phyloP scores from a whole-genome alignment of 2,888 invertebrate species.

The Gnatocerus cornutus region DNA sequence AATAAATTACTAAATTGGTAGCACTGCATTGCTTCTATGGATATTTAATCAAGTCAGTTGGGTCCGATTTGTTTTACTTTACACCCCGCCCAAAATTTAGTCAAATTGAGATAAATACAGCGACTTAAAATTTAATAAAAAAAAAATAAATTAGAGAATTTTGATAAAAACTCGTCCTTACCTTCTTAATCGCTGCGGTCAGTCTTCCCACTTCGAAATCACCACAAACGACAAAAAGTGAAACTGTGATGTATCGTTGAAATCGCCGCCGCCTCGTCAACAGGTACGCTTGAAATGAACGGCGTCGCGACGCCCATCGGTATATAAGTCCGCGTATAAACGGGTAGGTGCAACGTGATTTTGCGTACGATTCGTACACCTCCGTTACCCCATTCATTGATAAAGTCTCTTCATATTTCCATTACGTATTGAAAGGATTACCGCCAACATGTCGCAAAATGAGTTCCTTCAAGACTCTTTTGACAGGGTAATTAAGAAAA shows the following conservation, averaged over 20 bases:
- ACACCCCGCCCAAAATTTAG: no score
- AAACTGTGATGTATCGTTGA: conserved; percentile 46
- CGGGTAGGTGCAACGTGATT: conserved; percentile 49
- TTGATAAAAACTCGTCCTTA: no score
- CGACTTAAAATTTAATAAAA: no score
- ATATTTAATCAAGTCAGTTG: not conserved
- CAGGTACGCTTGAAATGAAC: conserved; percentile 44
- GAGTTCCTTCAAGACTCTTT: not conserved
- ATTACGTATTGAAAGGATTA: conserved; percentile 35
- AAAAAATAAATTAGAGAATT: no score
- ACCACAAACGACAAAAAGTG: not conserved
- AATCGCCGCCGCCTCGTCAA: conserved; percentile 42
- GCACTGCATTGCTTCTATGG: not conserved
- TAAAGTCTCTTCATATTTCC: conserved; percentile 29
- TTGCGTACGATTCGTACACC: conserved; percentile 48
- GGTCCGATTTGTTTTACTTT: no score
- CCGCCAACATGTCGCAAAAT: conserved; percentile 20
- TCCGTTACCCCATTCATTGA: conserved; percentile 37
- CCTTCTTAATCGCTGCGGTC: no score
- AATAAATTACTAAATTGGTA: not conserved
- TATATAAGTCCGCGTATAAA: conserved; percentile 40
- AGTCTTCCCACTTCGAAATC: not conserved
- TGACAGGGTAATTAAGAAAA: not conserved
- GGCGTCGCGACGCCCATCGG: conserved; percentile 38
- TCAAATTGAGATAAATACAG: no score